phyloP scores from a whole-genome alignment of 2,113 vertebrate genomes.

The Sapayoa aenigma region DNA sequence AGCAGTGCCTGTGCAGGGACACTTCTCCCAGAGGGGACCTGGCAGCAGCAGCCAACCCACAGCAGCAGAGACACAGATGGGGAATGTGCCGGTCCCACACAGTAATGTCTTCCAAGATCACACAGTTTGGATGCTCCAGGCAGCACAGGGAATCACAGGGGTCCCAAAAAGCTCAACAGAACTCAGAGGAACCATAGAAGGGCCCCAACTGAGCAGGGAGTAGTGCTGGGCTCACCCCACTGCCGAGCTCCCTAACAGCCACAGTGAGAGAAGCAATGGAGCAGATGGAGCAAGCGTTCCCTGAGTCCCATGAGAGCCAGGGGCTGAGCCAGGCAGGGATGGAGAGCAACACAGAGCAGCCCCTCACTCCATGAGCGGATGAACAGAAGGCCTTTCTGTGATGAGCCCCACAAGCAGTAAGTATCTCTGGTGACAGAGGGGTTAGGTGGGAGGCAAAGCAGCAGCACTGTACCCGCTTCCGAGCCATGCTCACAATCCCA shows the following conservation, averaged over 20 bases:
- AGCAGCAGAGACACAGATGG: accelerated
- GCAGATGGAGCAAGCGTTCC: background rate
- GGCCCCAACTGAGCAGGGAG: accelerated
- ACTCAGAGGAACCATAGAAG: background rate
- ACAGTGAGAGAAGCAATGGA: accelerated
- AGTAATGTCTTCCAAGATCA: accelerated
- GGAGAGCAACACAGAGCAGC: background rate
- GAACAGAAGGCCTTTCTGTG: background rate
- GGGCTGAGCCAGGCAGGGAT: background rate
- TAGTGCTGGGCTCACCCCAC: background rate
- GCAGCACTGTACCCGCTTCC: constrained; percentile 28
- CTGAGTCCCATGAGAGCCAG: accelerated
- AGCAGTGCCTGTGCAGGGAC: background rate
- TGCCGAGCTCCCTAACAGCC: background rate
- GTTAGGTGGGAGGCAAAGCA: background rate
- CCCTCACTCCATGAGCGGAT: accelerated
- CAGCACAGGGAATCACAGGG: background rate
- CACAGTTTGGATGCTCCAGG: accelerated
- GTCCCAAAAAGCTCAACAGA: background rate
- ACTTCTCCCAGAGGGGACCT: background rate
- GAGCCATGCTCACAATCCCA: constrained; percentile 4
- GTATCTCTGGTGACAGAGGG: background rate
- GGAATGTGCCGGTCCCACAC: accelerated
- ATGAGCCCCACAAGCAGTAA: background rate
- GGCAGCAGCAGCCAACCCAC: accelerated